Percentiles rank a stretch among this genome's conserved stretches.
phyloP scores from a whole-genome alignment of 2,888 invertebrate genomes.

The Drosophila kanekoi region DNA sequence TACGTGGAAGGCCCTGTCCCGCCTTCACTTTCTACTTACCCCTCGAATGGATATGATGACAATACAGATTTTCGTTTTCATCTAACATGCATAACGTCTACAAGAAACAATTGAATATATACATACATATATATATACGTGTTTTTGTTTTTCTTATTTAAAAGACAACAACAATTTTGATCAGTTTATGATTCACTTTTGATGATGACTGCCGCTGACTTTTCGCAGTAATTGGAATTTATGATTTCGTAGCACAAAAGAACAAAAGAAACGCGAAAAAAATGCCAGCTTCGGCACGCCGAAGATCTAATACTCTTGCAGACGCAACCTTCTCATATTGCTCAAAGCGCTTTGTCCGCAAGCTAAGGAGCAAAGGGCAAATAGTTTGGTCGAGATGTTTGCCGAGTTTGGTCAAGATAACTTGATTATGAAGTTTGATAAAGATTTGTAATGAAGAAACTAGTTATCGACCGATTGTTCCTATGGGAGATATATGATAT shows the following conservation, averaged over 20 bases:
- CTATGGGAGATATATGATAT: too few species aligned
- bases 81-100: not conserved
- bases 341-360: too few species aligned
- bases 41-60: slow-evolving; percentile 1
- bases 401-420: too few species aligned
- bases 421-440: too few species aligned
- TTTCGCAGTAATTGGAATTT: not conserved
- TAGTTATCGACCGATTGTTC: too few species aligned
- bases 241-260: not conserved
- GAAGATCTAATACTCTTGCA: too few species aligned
- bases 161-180: slow-evolving; percentile 7
- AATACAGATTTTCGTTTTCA: slow-evolving; percentile 4
- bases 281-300: too few species aligned
- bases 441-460: too few species aligned
- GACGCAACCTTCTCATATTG: too few species aligned
- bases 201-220: not conserved
- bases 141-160: slow-evolving; percentile 3
- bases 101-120: not conserved
- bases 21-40: slow-evolving; percentile 1
- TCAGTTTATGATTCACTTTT: not conserved
- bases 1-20: slow-evolving; percentile 21
- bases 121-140: not conserved
- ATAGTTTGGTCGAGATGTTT: too few species aligned
- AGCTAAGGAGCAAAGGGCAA: too few species aligned
- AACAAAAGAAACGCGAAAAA: too few species aligned